These are phyloP conservation scores for Drosophila koepferae DNA, from an alignment of 2,888 invertebrate species.

Conservation along the genomic window DNA sequence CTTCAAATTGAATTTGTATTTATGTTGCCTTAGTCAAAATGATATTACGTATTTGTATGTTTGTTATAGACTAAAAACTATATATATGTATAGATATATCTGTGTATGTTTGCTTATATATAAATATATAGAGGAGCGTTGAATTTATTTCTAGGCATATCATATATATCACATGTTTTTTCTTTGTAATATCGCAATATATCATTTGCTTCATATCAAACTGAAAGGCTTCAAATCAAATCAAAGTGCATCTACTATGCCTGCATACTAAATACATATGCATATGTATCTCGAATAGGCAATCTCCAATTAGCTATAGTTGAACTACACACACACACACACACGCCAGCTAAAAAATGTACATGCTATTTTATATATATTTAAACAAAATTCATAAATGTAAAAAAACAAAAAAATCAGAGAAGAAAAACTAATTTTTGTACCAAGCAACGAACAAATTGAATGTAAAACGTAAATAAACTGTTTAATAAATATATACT, in stretches of 20 bases:
- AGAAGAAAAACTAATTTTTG: constrained; percentile 56
- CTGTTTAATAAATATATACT: constrained; percentile 24
- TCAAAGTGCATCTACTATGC: constrained; percentile 21
- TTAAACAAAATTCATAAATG: constrained; percentile 39
- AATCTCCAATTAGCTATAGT: constrained; percentile 67
- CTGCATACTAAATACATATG: constrained; percentile 26
- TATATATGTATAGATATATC: constrained; percentile 34
- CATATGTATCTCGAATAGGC: constrained; percentile 63
- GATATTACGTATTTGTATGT: constrained; percentile 63
- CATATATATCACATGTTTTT: constrained; percentile 49
- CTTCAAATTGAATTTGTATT: constrained; percentile 50
- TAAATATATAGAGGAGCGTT: constrained; percentile 57
- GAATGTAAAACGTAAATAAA: constrained; percentile 29
- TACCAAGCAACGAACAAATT: constrained; percentile 64
- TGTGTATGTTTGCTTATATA: constrained; percentile 37
- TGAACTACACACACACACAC: constrained; percentile 36
- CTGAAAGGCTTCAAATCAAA: constrained; percentile 48
- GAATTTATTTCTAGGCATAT: constrained; percentile 78
- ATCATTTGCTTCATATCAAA: constrained; percentile 76
- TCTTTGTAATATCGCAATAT: constrained; percentile 63
- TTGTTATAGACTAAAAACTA: constrained; percentile 59
- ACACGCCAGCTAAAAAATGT: constrained; percentile 57
- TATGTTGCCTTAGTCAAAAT: constrained; percentile 62
- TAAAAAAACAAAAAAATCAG: constrained; percentile 21
- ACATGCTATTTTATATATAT: constrained; percentile 71